Conservation (phyloP, 30 jellyfish, hydroid and myxozoan species). For the Cassiopea andromeda region DNA sequence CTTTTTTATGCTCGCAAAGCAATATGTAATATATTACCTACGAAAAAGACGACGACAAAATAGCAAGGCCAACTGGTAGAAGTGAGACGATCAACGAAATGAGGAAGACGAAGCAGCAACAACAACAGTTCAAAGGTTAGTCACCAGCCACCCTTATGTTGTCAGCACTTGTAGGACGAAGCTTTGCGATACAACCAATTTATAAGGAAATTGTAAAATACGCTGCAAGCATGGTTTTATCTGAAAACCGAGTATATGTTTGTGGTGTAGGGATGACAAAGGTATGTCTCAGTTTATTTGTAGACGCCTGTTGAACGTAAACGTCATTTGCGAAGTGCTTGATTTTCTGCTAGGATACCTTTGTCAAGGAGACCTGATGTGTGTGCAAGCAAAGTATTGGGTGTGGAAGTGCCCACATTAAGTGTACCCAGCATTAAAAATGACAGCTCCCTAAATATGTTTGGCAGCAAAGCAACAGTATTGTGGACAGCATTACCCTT, state of each 20-base stretch:
- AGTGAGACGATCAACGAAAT: not conserved
- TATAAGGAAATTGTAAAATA: not conserved
- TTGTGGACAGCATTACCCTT: too few species aligned
- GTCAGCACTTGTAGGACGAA: not conserved
- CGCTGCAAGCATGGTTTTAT: constrained; percentile 27
- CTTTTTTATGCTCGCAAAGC: too few species aligned
- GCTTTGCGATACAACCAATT: not conserved
- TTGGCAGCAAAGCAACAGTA: too few species aligned
- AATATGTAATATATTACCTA: too few species aligned
- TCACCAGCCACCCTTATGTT: not conserved
- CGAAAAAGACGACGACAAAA: too few species aligned
- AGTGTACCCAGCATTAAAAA: too few species aligned
- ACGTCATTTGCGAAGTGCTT: too few species aligned
- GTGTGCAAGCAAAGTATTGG: too few species aligned
- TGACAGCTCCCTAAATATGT: too few species aligned
- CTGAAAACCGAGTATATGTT: constrained; percentile 69
- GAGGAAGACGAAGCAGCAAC: not conserved
- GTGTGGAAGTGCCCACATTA: too few species aligned
- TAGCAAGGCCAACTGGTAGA: not conserved
- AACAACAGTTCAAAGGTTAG: constrained; percentile 1
- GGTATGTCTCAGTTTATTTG: constrained; percentile 36
- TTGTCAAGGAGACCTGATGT: too few species aligned
- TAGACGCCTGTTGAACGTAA: not conserved
- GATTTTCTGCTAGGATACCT: too few species aligned
- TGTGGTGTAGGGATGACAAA: constrained; percentile 99